Percentiles rank a stretch among this genome's conserved stretches.
Evolutionary conservation across 2,113 vertebrate species (phyloP).

Genomic region (Silurus meridionalis): DNA sequence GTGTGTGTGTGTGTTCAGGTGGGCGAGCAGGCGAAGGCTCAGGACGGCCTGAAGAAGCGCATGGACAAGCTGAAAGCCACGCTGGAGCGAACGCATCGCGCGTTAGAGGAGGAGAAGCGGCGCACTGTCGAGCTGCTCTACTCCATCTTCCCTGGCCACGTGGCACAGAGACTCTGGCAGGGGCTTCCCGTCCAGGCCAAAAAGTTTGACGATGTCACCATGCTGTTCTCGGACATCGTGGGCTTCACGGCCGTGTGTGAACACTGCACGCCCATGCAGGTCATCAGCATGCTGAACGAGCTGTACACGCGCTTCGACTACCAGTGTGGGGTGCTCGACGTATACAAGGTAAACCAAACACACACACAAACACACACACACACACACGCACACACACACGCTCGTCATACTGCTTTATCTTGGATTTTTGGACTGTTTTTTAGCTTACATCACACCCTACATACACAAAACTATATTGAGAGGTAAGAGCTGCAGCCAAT

Average conservation of each 20-base stretch:
- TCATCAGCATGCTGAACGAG: conserved; percentile 98
- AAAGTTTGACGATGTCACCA: conserved; percentile 97
- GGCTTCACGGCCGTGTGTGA: conserved; percentile 97
- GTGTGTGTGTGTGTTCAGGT: conserved; percentile 33
- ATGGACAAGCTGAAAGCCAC: conserved; percentile 99
- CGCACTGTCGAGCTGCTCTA: conserved; percentile 96
- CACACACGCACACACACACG: conserved; percentile 14
- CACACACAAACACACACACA: conserved; percentile 39
- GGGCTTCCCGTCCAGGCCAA: conserved; percentile 90
- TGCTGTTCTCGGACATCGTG: conserved; percentile 98
- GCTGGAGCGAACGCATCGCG: conserved; percentile 89
- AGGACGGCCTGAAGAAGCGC: conserved; percentile 95
- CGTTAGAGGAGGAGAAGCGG: conserved; percentile 96
- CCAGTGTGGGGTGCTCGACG: conserved; percentile 95
- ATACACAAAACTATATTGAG: no score
- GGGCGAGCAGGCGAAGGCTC: conserved; percentile 95
- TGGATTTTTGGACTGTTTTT: no score
- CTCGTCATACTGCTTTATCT: background rate
- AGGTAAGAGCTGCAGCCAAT: background rate
- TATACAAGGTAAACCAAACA: conserved; percentile 85
- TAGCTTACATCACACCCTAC: no score
- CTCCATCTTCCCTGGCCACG: conserved; percentile 96
- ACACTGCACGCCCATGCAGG: conserved; percentile 97
- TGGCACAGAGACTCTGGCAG: conserved; percentile 96
- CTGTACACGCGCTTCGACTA: conserved; percentile 97